Evolutionary conservation across 2,113 vertebrate species (phyloP), one percentile per base, ranked within the genome.

Genomic region (Hydrolagus affinis): DNA sequence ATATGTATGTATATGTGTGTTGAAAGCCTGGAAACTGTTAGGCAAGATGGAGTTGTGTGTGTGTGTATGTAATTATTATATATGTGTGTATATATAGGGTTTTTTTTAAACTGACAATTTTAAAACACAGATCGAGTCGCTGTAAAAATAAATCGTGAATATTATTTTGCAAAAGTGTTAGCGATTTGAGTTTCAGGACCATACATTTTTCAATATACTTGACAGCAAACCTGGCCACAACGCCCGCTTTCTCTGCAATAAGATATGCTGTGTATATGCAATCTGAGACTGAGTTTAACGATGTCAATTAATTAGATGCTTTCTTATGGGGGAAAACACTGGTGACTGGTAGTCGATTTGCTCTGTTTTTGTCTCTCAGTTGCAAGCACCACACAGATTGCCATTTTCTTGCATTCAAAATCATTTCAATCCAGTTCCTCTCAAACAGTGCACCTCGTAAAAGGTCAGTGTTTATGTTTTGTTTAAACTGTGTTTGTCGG

Each of bases 391-490:
- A 32, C 25, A 83, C 44, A 64, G 15, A 32, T 83, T 68, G 25
- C 64, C 78, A 28, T 32, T 83, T 66, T 60, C 66, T 83, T 83
- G 60, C 25, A 83, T 68, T 66, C 62, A 28, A 64, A 28, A 83
- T 83, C 64, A 83, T 66, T 30, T 68, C 59, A 66, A 62, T 68
- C 15, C 28, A 83, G 30, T 66, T 83, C 78, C 66, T 83, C 60
- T 62, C 78, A 83, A 60, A 83, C 78, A 83, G 66, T 83, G 11
- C 25, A 62, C 60, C 78, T 83, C 66, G 15, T 15, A 80, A 64
- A 44, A 30, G 59, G 77, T 64, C 77, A 57, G 77, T 83, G 78
- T 83, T 83, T 66, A 83, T 83, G 60, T 83, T 83, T 83, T 83
- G 78, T 83, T 62, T 83, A 83, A 68, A 60, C 66, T 66, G 59